These are phyloP conservation scores for Rhingia rostrata DNA, from an alignment of 2,888 invertebrate genomes.

Conservation along the genomic window DNA sequence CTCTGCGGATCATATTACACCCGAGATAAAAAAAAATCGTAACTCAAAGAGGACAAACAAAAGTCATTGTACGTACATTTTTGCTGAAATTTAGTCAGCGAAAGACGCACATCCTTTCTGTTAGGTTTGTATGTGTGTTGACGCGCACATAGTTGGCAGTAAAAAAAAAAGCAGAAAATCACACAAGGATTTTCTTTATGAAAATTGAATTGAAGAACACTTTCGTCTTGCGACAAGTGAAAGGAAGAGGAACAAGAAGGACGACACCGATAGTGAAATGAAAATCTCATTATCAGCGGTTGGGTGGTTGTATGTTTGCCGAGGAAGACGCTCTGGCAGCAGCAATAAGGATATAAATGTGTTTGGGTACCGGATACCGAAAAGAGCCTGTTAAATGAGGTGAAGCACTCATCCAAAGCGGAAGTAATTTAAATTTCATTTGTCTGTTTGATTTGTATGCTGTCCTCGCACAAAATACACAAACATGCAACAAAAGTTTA, in stretches of 20 bases:
- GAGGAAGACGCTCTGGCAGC: background rate
- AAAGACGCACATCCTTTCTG: constrained; percentile 1
- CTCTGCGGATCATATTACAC: constrained; percentile 39
- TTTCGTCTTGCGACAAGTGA: background rate
- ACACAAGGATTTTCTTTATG: constrained; percentile 53
- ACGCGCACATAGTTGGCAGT: constrained; percentile 24
- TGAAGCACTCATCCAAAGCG: constrained; percentile 59
- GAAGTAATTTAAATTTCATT: constrained; percentile 72
- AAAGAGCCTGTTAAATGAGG: constrained; percentile 62
- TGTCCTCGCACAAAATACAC: background rate
- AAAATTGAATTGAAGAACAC: constrained; percentile 63
- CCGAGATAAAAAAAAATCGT: background rate
- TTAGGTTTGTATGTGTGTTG: background rate
- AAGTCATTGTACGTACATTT: constrained; percentile 47
- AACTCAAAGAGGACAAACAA: constrained; percentile 49
- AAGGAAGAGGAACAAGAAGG: constrained; percentile 1
- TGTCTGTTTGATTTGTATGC: constrained; percentile 43
- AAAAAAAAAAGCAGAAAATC: constrained; percentile 36
- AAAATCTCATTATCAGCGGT: constrained; percentile 61
- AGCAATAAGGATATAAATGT: constrained; percentile 33
- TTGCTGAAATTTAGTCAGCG: constrained; percentile 32
- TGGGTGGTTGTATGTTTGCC: constrained; percentile 26
- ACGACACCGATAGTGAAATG: constrained; percentile 47
- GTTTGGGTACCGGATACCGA: constrained; percentile 9
- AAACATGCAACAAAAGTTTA: constrained; percentile 3